Conservation (phyloP, 2,797 vertebrate genomes). For the Bovichtus diacanthus region DNA sequence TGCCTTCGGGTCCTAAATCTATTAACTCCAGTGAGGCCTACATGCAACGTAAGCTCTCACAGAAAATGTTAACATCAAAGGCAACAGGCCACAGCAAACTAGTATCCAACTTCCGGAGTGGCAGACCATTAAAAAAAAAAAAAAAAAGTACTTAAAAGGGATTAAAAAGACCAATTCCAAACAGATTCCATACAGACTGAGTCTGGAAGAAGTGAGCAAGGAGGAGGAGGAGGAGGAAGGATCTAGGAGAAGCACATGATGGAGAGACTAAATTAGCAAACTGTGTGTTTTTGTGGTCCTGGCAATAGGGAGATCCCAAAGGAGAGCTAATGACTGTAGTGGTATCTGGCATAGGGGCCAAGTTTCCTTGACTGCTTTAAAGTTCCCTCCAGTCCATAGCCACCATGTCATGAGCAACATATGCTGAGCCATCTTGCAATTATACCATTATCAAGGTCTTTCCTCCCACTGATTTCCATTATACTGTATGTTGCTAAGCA, state of each 20-base stretch:
- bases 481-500: constrained; percentile 53
- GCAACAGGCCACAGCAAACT: constrained; percentile 61
- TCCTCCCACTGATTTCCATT: constrained; percentile 74
- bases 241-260: constrained; percentile 73
- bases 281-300: constrained; percentile 82
- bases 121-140: constrained; percentile 58
- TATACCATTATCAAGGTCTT: constrained; percentile 78
- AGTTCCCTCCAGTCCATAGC: constrained; percentile 76
- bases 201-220: constrained; percentile 40
- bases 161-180: constrained; percentile 65
- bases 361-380: constrained; percentile 84
- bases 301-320: constrained; percentile 77
- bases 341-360: constrained; percentile 80
- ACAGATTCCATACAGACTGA: constrained; percentile 60
- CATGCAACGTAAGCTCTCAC: constrained; percentile 54
- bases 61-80: constrained; percentile 75
- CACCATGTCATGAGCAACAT: constrained; percentile 79
- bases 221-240: constrained; percentile 49
- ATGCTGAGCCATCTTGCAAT: constrained; percentile 79
- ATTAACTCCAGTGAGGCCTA: constrained; percentile 57
- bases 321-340: constrained; percentile 82
- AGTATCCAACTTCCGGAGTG: constrained; percentile 63
- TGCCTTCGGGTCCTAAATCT: constrained; percentile 53
- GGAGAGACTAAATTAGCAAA: constrained; percentile 82
- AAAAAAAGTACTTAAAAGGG: constrained; percentile 62